Percentiles rank a stretch among this genome's conserved stretches.
phyloP scores from a whole-genome alignment of 2,113 vertebrate genomes.

The Notarius lentiginosus region DNA sequence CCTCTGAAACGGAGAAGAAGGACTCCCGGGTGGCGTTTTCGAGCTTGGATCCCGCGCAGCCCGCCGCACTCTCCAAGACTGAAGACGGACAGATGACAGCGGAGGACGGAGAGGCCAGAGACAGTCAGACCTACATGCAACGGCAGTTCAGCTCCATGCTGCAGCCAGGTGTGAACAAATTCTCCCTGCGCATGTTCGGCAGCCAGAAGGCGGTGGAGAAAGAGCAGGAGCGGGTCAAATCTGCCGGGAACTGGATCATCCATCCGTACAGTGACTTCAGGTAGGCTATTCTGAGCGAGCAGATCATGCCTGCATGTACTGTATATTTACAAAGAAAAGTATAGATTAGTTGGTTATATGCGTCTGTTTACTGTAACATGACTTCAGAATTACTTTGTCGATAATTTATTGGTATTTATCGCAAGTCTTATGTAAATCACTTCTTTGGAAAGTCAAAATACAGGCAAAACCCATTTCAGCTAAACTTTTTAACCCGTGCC shows the following conservation, averaged over 20 bases:
- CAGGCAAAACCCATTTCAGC: too few species aligned
- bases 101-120: slow-evolving; percentile 76
- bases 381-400: not conserved
- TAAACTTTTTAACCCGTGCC: slow-evolving; percentile 14
- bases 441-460: not conserved
- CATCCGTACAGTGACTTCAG: slow-evolving; percentile 97
- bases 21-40: slow-evolving; percentile 35
- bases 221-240: slow-evolving; percentile 93
- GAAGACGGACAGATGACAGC: slow-evolving; percentile 78
- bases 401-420: not conserved
- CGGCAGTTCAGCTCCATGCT: slow-evolving; percentile 93
- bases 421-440: not conserved
- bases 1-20: slow-evolving; percentile 8
- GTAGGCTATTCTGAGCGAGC: slow-evolving; percentile 57
- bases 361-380: not conserved
- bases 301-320: not conserved
- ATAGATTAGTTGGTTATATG: not conserved
- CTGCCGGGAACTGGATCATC: slow-evolving; percentile 96
- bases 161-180: slow-evolving; percentile 96
- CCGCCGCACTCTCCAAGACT: slow-evolving; percentile 62
- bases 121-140: slow-evolving; percentile 92
- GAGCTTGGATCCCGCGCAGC: slow-evolving; percentile 52
- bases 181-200: slow-evolving; percentile 98
- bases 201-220: slow-evolving; percentile 96
- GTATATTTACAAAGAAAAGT: not conserved